phyloP scores from a whole-genome alignment of 2,888 invertebrate genomes.

The Polylopha cassiicola region DNA sequence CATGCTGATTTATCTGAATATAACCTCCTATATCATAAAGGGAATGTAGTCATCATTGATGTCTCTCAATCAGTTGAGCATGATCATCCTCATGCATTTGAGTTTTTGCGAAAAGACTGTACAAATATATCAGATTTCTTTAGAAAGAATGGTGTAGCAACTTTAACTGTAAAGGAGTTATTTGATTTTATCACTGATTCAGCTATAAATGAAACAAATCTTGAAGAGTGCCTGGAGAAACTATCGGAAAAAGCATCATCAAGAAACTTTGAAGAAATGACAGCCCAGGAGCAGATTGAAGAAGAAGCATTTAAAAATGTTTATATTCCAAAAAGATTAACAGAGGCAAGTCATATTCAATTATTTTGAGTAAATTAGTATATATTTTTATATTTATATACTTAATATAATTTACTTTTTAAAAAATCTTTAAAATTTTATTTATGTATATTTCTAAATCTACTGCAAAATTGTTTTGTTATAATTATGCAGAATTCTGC shows the following conservation, averaged over 20 bases:
- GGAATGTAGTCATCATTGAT: constrained; percentile 94
- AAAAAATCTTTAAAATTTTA: too few species aligned
- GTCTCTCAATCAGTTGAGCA: constrained; percentile 99
- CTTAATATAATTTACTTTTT: neutral
- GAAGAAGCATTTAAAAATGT: constrained; percentile 96
- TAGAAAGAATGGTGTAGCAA: constrained; percentile 91
- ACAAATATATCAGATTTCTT: constrained; percentile 95
- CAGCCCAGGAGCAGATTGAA: constrained; percentile 87
- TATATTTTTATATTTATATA: neutral
- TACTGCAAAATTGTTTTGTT: too few species aligned
- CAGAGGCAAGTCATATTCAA: constrained; percentile 81
- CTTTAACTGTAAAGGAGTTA: constrained; percentile 92
- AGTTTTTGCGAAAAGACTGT: constrained; percentile 96
- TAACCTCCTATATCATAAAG: constrained; percentile 91
- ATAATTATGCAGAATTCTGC: too few species aligned
- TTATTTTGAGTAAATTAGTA: neutral
- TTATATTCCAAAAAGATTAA: constrained; percentile 94
- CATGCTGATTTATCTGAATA: constrained; percentile 99
- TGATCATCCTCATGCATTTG: constrained; percentile 96
- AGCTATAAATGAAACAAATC: constrained; percentile 86
- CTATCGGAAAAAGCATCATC: constrained; percentile 82
- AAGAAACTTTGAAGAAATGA: constrained; percentile 79
- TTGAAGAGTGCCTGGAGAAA: constrained; percentile 87
- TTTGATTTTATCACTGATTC: constrained; percentile 98
- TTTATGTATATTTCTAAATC: too few species aligned